Conservation (phyloP, 2,113 vertebrate species). For the Hydropotes inermis region DNA sequence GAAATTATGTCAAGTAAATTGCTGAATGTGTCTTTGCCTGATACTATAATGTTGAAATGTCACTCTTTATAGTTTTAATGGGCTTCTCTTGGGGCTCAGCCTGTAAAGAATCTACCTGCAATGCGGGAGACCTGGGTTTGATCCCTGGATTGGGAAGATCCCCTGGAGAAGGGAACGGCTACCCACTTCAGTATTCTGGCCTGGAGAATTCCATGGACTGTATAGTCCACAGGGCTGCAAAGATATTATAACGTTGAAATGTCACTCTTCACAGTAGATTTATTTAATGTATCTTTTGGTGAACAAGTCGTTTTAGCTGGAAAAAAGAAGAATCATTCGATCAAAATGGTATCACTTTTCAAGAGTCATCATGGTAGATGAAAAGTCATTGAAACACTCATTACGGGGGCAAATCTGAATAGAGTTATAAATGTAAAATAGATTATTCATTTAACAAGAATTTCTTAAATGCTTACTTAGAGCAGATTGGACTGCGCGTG, state of each 20-base stretch:
- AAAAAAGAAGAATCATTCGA: neutral
- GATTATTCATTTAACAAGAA: neutral
- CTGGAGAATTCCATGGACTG: neutral
- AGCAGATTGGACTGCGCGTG: neutral
- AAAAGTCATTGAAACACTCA: slow-evolving; percentile 1
- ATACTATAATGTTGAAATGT: neutral
- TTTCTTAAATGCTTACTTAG: neutral
- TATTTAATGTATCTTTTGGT: neutral
- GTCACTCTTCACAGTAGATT: neutral
- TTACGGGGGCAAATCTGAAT: neutral
- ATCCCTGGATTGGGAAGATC: neutral
- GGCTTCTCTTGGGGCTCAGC: neutral
- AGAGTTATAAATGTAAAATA: neutral
- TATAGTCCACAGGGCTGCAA: fast-evolving
- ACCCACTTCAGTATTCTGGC: neutral
- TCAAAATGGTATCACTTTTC: slow-evolving; percentile 21
- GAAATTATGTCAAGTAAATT: slow-evolving; percentile 16
- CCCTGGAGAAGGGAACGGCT: neutral
- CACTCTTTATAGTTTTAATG: neutral
- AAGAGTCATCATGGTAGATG: neutral
- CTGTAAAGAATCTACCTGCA: neutral
- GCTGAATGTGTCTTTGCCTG: neutral
- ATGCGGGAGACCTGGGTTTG: neutral
- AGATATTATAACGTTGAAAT: slow-evolving; percentile 10
- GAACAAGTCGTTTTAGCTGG: neutral